Conservation (phyloP, 2,113 vertebrate species). For the Chamaetylas fuelleborni region DNA sequence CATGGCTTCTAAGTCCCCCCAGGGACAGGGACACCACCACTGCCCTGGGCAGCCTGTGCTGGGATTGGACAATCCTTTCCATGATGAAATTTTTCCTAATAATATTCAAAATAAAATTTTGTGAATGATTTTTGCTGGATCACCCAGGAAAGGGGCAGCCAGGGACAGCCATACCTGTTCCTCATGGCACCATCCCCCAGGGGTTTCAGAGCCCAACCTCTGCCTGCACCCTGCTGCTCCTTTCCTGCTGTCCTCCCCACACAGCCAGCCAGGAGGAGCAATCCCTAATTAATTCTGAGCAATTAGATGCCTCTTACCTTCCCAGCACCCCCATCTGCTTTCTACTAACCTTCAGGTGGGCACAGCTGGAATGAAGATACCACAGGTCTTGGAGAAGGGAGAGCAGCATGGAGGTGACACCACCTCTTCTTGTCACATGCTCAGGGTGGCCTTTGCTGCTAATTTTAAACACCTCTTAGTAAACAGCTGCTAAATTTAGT, state of each 20-base stretch:
- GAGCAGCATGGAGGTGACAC: neutral
- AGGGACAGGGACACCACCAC: neutral
- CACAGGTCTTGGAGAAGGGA: neutral
- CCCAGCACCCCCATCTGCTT: neutral
- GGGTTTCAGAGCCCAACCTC: rapidly evolving
- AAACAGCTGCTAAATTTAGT: conserved; percentile 22
- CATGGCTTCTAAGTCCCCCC: rapidly evolving
- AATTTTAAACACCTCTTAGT: neutral
- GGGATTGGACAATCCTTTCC: neutral
- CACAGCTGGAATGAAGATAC: neutral
- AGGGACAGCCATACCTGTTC: rapidly evolving
- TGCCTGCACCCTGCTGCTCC: neutral
- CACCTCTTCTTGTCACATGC: neutral
- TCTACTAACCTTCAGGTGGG: neutral
- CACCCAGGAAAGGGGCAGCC: neutral
- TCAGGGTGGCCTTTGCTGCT: neutral
- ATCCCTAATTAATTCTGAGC: neutral
- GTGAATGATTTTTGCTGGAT: neutral
- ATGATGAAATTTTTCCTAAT: neutral
- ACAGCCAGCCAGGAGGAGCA: neutral
- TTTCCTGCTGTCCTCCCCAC: neutral
- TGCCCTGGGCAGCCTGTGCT: neutral
- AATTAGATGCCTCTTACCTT: neutral
- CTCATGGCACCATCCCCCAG: rapidly evolving
- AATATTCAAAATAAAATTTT: neutral